phyloP scores from a whole-genome alignment of 1,140 invertebrate genomes.

The Glomeris maerens region DNA sequence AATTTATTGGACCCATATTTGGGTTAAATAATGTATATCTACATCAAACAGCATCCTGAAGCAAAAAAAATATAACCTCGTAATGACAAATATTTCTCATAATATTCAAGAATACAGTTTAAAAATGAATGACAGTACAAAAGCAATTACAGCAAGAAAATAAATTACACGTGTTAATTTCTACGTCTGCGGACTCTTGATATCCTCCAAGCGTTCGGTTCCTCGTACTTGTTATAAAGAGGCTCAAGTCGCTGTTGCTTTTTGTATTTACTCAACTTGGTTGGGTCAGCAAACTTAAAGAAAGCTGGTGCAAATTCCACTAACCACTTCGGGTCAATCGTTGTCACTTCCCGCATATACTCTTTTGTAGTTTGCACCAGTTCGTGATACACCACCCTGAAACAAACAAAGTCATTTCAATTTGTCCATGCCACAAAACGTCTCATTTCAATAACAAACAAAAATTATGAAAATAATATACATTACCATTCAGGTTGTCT shows the following conservation, averaged over 20 bases:
- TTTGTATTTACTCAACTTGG: slow-evolving; percentile 97
- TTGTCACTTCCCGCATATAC: slow-evolving; percentile 98
- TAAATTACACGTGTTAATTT: slow-evolving; percentile 46
- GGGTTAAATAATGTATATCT: too few species aligned
- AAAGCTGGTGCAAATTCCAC: slow-evolving; percentile 98
- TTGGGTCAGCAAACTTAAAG: slow-evolving; percentile 98
- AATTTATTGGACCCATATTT: too few species aligned
- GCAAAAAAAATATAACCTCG: too few species aligned
- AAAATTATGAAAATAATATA: neutral
- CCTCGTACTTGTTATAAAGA: slow-evolving; percentile 97
- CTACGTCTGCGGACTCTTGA: slow-evolving; percentile 75
- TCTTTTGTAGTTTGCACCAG: slow-evolving; percentile 98
- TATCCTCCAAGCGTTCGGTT: slow-evolving; percentile 98
- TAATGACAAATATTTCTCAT: too few species aligned
- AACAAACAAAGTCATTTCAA: slow-evolving; percentile 24
- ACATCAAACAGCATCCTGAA: too few species aligned
- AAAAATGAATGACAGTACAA: neutral
- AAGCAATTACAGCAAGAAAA: too few species aligned
- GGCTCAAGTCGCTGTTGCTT: slow-evolving; percentile 97
- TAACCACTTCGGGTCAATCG: slow-evolving; percentile 98
- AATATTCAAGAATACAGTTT: neutral
- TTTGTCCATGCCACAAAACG: too few species aligned
- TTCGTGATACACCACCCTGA: slow-evolving; percentile 94
- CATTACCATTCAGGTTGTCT: slow-evolving; percentile 91
- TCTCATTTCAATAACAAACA: neutral